These are phyloP conservation scores for Antitype chi DNA, from an alignment of 2,888 invertebrate species.

Conservation along the genomic window DNA sequence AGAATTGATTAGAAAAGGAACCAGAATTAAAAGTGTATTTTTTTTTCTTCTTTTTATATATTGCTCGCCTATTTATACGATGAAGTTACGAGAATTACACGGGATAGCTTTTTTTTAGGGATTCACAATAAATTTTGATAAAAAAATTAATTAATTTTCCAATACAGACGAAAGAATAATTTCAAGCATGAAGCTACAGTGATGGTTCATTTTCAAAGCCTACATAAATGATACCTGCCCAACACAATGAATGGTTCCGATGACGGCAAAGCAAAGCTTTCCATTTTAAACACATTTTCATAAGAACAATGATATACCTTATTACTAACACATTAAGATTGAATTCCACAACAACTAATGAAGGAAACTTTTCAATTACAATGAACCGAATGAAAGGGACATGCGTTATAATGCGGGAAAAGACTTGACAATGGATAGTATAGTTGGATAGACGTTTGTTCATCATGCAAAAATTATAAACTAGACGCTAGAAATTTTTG, in stretches of 20 bases:
- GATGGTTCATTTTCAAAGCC: constrained; percentile 68
- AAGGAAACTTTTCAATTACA: constrained; percentile 68
- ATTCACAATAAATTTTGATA: neutral
- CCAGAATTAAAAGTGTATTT: neutral
- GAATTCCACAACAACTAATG: constrained; percentile 75
- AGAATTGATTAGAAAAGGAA: neutral
- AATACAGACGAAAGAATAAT: constrained; percentile 39
- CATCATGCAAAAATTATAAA: constrained; percentile 79
- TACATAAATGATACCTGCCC: constrained; percentile 68
- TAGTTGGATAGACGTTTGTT: constrained; percentile 66
- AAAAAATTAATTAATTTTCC: constrained; percentile 6
- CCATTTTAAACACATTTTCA: constrained; percentile 48
- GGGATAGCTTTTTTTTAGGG: neutral
- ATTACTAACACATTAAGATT: constrained; percentile 71
- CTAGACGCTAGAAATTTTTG: constrained; percentile 67
- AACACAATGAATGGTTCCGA: constrained; percentile 62
- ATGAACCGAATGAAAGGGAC: constrained; percentile 78
- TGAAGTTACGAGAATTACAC: neutral
- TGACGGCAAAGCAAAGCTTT: constrained; percentile 73
- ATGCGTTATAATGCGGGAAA: constrained; percentile 82
- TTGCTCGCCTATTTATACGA: neutral
- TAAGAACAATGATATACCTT: constrained; percentile 57
- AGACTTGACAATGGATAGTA: constrained; percentile 77
- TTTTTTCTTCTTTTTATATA: neutral
- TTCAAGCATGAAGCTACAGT: constrained; percentile 73